Conservation (phyloP, 2,888 invertebrate genomes). For the Pristionchus japonicus region DNA sequence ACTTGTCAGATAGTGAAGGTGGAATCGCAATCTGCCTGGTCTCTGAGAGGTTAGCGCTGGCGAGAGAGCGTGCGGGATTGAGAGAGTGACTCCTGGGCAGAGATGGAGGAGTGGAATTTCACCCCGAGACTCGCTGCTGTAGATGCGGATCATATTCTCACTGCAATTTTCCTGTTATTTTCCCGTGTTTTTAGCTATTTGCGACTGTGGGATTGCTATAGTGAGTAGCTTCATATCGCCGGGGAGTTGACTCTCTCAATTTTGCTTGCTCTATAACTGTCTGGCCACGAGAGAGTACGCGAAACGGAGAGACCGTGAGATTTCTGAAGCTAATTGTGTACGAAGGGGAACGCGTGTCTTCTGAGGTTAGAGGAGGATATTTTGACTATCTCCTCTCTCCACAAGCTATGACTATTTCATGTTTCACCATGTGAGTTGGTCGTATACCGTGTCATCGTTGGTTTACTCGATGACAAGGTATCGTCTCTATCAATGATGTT, state of each 20-base stretch:
- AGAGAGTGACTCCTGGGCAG: too few relatives aligned
- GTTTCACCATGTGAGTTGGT: not conserved
- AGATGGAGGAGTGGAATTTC: not conserved
- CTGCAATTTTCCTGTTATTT: not conserved
- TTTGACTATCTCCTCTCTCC: conserved; percentile 5
- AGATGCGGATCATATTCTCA: not conserved
- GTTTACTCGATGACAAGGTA: not conserved
- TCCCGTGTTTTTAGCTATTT: not conserved
- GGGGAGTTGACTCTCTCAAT: too few relatives aligned
- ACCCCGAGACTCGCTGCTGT: not conserved
- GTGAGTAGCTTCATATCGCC: not conserved
- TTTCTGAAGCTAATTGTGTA: conserved; percentile 27
- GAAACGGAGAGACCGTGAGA: too few relatives aligned
- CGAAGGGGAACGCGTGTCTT: not conserved
- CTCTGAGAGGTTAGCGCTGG: not conserved
- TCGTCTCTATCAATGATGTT: too few relatives aligned
- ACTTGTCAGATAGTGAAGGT: conserved; percentile 19
- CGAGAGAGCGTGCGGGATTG: not conserved
- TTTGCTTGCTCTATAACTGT: not conserved
- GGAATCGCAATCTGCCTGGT: not conserved
- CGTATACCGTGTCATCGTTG: not conserved
- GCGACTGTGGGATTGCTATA: not conserved
- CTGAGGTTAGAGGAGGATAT: not conserved
- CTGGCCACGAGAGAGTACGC: too few relatives aligned
- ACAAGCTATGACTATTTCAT: conserved; percentile 25